Evolutionary conservation across 35 echinoderm and acorn worm species (phyloP).

Genomic region (Heliocidaris erythrogramma): DNA sequence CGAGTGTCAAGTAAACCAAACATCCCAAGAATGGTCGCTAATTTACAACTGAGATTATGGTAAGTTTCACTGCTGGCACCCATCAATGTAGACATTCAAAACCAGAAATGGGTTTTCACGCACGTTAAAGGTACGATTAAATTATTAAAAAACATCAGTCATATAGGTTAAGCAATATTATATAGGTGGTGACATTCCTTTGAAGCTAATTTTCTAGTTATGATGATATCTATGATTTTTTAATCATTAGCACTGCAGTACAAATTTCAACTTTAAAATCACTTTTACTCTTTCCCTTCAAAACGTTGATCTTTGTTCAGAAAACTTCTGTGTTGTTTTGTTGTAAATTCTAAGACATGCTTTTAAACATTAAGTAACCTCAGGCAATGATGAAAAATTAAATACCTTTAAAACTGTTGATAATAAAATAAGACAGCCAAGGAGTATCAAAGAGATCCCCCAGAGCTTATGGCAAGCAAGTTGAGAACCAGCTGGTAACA

Average conservation of each 20-base stretch:
- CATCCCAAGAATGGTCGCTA: neutral
- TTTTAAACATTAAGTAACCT: neutral
- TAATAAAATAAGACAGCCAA: neutral
- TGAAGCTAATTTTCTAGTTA: too few relatives aligned
- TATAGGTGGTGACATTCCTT: too few relatives aligned
- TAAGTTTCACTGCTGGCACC: neutral
- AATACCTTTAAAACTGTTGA: neutral
- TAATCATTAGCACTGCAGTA: too few relatives aligned
- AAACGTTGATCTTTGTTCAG: neutral
- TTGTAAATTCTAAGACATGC: too few relatives aligned
- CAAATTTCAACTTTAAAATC: neutral
- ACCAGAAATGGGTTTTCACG: neutral
- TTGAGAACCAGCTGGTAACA: neutral
- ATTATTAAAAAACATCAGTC: too few relatives aligned
- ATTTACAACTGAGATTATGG: neutral
- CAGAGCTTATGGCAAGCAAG: neutral
- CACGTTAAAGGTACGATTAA: neutral
- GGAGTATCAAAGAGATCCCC: neutral
- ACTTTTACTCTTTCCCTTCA: neutral
- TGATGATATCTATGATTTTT: too few relatives aligned
- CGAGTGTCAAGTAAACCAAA: neutral
- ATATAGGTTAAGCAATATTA: too few relatives aligned
- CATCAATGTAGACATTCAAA: neutral
- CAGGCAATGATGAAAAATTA: neutral
- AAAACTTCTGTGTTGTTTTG: too few relatives aligned